Evolutionary conservation across 2,888 invertebrate genomes (phyloP).

Genomic region (Lithophane ornitopus): DNA sequence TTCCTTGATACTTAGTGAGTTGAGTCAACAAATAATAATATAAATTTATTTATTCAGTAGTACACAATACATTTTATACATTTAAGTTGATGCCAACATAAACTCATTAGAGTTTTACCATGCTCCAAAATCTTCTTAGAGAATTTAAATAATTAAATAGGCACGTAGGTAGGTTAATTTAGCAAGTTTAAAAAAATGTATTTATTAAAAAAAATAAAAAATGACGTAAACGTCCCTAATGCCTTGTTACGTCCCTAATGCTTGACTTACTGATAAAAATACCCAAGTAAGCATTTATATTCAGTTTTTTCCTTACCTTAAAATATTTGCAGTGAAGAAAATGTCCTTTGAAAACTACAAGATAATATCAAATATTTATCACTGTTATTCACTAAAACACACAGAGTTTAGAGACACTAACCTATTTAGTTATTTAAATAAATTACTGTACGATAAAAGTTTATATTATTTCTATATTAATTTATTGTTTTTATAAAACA

Average conservation of each 20-base stretch:
- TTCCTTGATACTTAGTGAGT: background rate
- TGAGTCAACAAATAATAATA: conserved; percentile 23
- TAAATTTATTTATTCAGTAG: too few species aligned
- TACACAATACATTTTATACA: too few species aligned
- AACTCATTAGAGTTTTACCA: too few species aligned
- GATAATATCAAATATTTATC: conserved; percentile 59
- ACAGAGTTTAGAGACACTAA: conserved; percentile 35
- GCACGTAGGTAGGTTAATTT: too few species aligned
- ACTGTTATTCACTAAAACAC: conserved; percentile 62
- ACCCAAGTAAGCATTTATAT: background rate
- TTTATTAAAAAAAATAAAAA: too few species aligned
- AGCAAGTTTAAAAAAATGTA: too few species aligned
- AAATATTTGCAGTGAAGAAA: conserved; percentile 59
- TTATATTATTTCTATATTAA: conserved; percentile 2
- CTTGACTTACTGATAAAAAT: conserved; percentile 40
- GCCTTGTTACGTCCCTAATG: conserved; percentile 1
- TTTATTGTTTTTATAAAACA: conserved; percentile 15
- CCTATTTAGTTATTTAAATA: conserved; percentile 23
- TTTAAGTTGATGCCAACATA: too few species aligned
- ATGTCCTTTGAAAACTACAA: conserved; percentile 60
- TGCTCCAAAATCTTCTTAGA: too few species aligned
- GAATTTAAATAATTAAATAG: too few species aligned
- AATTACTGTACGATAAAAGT: background rate
- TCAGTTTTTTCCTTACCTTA: conserved; percentile 67
- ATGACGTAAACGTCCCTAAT: conserved; percentile 12